Conservation (phyloP, 1,140 invertebrate species). For the Drosophila asahinai region DNA sequence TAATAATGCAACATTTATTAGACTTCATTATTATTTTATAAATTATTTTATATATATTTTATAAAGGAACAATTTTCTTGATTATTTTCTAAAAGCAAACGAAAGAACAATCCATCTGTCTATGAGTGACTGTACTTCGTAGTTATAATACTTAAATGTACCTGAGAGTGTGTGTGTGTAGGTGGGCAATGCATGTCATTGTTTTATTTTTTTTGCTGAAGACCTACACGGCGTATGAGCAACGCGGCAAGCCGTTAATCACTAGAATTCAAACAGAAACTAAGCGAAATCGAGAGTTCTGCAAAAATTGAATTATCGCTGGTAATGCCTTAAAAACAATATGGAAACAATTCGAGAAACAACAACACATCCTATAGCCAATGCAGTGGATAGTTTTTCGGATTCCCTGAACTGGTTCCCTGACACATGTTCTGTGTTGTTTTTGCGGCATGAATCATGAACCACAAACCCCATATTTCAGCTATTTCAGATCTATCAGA, state of each 20-base stretch:
- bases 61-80: no score
- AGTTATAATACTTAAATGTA: background rate
- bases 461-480: slow-evolving; percentile 7
- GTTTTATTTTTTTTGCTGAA: slow-evolving; percentile 16
- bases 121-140: background rate
- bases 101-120: background rate
- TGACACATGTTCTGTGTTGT: slow-evolving; percentile 26
- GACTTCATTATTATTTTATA: background rate
- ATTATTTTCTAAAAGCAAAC: background rate
- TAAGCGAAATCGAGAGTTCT: slow-evolving; percentile 2
- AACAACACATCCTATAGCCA: background rate
- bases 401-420: background rate
- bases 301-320: slow-evolving; percentile 12
- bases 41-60: background rate
- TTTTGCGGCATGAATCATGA: slow-evolving; percentile 25
- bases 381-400: slow-evolving; percentile 6
- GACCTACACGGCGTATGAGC: slow-evolving; percentile 21
- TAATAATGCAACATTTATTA: background rate
- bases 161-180: slow-evolving; percentile 19
- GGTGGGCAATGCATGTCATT: slow-evolving; percentile 52
- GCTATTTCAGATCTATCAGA: no score
- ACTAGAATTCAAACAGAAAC: slow-evolving; percentile 1
- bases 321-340: slow-evolving; percentile 17
- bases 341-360: background rate
- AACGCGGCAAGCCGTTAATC: slow-evolving; percentile 23